Conservation (phyloP, 2,797 vertebrate genomes). For the Darevskia mixta region DNA sequence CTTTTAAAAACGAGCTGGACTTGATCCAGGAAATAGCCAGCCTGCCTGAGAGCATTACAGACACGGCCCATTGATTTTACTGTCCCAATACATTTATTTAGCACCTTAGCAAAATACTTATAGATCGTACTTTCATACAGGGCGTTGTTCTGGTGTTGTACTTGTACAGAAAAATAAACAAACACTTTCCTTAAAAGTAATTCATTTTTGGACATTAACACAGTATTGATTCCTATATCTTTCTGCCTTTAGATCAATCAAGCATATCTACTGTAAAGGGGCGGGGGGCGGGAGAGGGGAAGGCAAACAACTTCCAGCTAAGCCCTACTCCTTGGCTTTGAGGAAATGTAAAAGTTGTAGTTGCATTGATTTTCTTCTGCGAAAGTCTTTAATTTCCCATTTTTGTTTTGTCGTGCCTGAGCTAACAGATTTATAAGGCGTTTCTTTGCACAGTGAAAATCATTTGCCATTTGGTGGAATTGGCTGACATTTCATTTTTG, state of each 20-base stretch:
- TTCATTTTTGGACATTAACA: constrained; percentile 42
- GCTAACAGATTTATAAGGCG: constrained; percentile 75
- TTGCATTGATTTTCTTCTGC: constrained; percentile 1
- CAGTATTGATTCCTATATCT: constrained; percentile 32
- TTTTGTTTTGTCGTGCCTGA: constrained; percentile 62
- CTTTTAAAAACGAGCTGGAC: neutral
- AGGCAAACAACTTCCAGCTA: constrained; percentile 35
- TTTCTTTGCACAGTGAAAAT: constrained; percentile 73
- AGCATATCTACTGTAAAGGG: constrained; percentile 23
- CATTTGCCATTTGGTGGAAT: constrained; percentile 83
- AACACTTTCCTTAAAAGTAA: neutral
- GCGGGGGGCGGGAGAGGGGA: constrained; percentile 13
- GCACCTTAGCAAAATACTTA: constrained; percentile 28
- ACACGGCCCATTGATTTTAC: constrained; percentile 20
- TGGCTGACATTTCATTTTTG: constrained; percentile 86
- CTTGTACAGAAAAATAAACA: constrained; percentile 38
- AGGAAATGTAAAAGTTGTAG: constrained; percentile 44
- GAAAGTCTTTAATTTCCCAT: constrained; percentile 51
- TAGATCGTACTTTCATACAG: constrained; percentile 16
- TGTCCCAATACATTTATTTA: constrained; percentile 13
- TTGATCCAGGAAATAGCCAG: neutral
- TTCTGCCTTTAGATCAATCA: constrained; percentile 36
- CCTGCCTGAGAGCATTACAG: neutral
- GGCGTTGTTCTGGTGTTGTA: neutral
- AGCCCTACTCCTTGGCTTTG: constrained; percentile 42